phyloP scores from a whole-genome alignment of 2,113 vertebrate genomes.

The Malurus elegans region DNA sequence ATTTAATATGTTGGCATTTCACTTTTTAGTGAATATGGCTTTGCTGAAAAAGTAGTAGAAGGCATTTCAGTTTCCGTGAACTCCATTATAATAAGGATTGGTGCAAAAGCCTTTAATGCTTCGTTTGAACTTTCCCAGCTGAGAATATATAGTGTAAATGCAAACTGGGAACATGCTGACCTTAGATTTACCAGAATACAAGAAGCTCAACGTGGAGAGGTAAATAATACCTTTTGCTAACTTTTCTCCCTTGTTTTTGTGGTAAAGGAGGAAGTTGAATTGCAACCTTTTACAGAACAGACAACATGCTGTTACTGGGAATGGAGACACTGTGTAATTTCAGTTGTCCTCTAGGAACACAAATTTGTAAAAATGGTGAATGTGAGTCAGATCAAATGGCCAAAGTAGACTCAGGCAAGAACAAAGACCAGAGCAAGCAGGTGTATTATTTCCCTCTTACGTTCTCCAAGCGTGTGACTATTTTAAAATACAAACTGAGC shows the following conservation, averaged over 20 bases:
- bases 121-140: slow-evolving; percentile 98
- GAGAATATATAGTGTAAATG: slow-evolving; percentile 95
- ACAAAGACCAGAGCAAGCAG: background rate
- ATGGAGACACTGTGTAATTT: background rate
- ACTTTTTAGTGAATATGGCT: slow-evolving; percentile 91
- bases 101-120: slow-evolving; percentile 97
- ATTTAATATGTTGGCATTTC: slow-evolving; percentile 44
- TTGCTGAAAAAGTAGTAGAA: slow-evolving; percentile 98
- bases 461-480: background rate
- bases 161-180: slow-evolving; percentile 89
- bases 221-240: slow-evolving; percentile 49
- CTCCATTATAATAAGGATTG: slow-evolving; percentile 94
- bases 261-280: background rate
- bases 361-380: background rate
- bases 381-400: background rate
- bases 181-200: slow-evolving; percentile 91
- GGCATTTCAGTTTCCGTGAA: slow-evolving; percentile 95
- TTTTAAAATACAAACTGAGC: background rate
- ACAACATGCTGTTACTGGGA: accelerated
- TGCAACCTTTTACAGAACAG: background rate
- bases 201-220: slow-evolving; percentile 91
- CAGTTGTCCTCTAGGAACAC: background rate
- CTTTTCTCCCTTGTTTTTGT: background rate
- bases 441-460: background rate
- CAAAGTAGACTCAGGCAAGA: background rate